Conservation (phyloP, 2,113 vertebrate species). For the Atractosteus spatula region DNA sequence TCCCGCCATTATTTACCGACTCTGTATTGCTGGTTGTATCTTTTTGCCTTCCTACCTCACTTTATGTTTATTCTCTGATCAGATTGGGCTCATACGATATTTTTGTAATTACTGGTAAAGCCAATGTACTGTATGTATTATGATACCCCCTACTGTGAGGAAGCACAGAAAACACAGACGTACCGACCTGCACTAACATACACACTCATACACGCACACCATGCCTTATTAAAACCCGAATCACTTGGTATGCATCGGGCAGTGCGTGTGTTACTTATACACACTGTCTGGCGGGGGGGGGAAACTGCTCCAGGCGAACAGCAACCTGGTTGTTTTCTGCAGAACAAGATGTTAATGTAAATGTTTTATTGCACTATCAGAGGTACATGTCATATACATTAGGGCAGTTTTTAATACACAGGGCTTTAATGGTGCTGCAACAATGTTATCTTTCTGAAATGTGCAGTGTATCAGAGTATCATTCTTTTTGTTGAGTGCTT, state of each 20-base stretch:
- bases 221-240: constrained; percentile 43
- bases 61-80: background rate
- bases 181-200: background rate
- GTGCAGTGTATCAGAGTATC: no score
- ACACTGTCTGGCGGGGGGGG: constrained; percentile 21
- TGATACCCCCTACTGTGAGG: no score
- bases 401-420: constrained; percentile 28
- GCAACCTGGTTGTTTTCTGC: constrained; percentile 37
- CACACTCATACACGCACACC: constrained; percentile 13
- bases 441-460: no score
- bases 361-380: constrained; percentile 27
- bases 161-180: background rate
- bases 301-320: constrained; percentile 24
- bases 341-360: constrained; percentile 37
- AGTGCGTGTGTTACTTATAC: constrained; percentile 34
- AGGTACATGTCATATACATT: constrained; percentile 14
- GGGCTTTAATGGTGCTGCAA: background rate
- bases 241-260: constrained; percentile 43
- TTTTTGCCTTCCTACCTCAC: background rate
- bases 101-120: background rate
- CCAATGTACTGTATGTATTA: no score
- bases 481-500: no score
- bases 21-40: background rate
- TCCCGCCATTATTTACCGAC: background rate
- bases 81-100: background rate